Conservation (phyloP, 1,140 invertebrate genomes). For the Eumeta japonica region DNA sequence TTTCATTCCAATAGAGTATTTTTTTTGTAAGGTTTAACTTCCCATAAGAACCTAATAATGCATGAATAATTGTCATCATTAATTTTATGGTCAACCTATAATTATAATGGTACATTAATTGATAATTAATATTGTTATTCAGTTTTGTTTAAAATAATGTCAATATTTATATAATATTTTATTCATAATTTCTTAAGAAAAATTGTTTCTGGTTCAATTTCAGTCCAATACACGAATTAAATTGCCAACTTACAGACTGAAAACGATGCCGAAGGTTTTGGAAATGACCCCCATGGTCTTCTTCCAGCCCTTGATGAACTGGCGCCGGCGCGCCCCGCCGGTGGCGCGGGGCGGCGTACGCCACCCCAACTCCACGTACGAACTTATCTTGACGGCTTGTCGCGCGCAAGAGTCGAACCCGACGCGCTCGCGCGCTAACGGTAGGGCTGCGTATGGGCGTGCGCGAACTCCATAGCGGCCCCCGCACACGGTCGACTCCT, state of each 20-base stretch:
- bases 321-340: conserved; percentile 44
- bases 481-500: conserved; percentile 7
- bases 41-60: too few species aligned
- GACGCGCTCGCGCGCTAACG: conserved; percentile 32
- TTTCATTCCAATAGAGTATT: too few species aligned
- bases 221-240: too few species aligned
- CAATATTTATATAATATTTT: too few species aligned
- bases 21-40: too few species aligned
- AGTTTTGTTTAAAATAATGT: too few species aligned
- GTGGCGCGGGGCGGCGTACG: conserved; percentile 38
- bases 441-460: conserved; percentile 13
- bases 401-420: conserved; percentile 14
- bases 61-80: too few species aligned
- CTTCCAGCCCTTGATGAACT: conserved; percentile 53
- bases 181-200: too few species aligned
- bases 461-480: conserved; percentile 22
- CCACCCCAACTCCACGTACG: conserved; percentile 37
- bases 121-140: too few species aligned
- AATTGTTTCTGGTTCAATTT: too few species aligned
- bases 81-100: too few species aligned
- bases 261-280: conserved; percentile 70
- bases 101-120: too few species aligned
- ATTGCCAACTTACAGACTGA: conserved; percentile 77
- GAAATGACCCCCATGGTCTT: conserved; percentile 68
- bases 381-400: conserved; percentile 41